Percentiles rank a stretch among this genome's conserved stretches.
phyloP scores from a whole-genome alignment of 2,888 invertebrate genomes.

The Aporophyla nigra region DNA sequence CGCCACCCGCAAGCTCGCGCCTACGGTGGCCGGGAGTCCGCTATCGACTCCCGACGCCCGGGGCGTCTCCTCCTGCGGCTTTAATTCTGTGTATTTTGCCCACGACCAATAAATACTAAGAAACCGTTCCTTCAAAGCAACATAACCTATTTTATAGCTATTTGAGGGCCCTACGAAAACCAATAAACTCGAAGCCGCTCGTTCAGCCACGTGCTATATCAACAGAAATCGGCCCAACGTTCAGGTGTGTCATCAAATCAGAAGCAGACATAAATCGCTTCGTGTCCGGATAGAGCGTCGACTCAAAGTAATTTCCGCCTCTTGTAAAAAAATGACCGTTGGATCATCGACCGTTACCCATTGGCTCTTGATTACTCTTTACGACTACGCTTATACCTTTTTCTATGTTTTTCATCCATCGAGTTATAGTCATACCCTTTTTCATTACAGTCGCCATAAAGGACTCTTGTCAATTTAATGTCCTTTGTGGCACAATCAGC shows the following conservation, averaged over 20 bases:
- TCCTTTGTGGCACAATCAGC: slow-evolving; percentile 53
- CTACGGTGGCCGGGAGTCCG: too few relatives aligned
- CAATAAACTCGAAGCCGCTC: slow-evolving; percentile 33
- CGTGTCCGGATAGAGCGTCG: slow-evolving; percentile 74
- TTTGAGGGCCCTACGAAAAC: slow-evolving; percentile 16
- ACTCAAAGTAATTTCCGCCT: slow-evolving; percentile 82
- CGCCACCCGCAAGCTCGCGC: too few relatives aligned
- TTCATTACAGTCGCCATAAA: slow-evolving; percentile 25
- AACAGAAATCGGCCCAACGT: slow-evolving; percentile 21
- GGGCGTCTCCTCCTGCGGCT: too few relatives aligned
- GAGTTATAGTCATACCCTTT: slow-evolving; percentile 39
- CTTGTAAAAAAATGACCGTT: slow-evolving; percentile 79
- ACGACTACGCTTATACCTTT: slow-evolving; percentile 32
- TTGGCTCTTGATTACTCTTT: slow-evolving; percentile 61
- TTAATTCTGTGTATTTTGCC: slow-evolving; percentile 1
- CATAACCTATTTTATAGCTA: slow-evolving; percentile 22
- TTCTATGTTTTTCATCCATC: slow-evolving; percentile 29
- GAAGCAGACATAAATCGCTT: slow-evolving; percentile 66
- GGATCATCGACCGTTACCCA: slow-evolving; percentile 72
- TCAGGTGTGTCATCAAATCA: slow-evolving; percentile 54
- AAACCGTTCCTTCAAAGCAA: not conserved
- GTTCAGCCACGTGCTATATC: slow-evolving; percentile 19
- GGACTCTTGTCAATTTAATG: slow-evolving; percentile 56
- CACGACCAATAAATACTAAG: not conserved
- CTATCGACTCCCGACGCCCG: too few relatives aligned